Evolutionary conservation across 2,113 vertebrate species (phyloP), one percentile per base, ranked within the genome.

Genomic region (Halcyon senegalensis): DNA sequence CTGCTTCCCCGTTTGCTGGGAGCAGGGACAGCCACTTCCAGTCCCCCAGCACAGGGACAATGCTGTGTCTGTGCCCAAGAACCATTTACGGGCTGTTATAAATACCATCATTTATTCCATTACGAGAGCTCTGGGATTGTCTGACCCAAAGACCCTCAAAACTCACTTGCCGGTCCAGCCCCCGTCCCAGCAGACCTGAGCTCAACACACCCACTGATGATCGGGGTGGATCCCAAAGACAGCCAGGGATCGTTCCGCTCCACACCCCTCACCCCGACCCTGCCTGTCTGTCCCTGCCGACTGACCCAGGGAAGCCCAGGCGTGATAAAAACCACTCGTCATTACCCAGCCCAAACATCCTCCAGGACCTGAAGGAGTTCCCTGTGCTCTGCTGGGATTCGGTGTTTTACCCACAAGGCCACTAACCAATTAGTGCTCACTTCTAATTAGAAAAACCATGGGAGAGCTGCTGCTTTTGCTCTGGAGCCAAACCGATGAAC

Each of bases 231-330:
- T 31, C 51, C 58, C 59, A 58, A 62, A 58, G 24, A 44, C 11
- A 56, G 21, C 44, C 0, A 0, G 59, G 8, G 5, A 74, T 17
- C 2, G 0, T 24, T 51, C 6, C 0, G 3, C 46, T 79, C 25
- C 58, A 53, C 13, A 10, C 18, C 11, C 15, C 44, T 51, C 55
- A 25, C 8, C n/a, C 5, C 0, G 28, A 9, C 35, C 66, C 59
- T 25, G 13, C 66, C 59, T 25, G 13, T 13, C 44, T 53, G 46
- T 16, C 37, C n/a, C 46, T 33, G 35, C 9, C 0, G 0, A 59
- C 50, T 73, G 24, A 66, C 11, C 30, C 76, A 80, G 18, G 73
- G 37, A 72, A 77, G 31, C 9, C 64, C 55, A 81, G 10, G 14
- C 9, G 2, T 55, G n/a, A 55, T 75, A n/a, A 72, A 82, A 67